phyloP scores from a whole-genome alignment of 2,113 vertebrate genomes.

The Lampris incognitus region DNA sequence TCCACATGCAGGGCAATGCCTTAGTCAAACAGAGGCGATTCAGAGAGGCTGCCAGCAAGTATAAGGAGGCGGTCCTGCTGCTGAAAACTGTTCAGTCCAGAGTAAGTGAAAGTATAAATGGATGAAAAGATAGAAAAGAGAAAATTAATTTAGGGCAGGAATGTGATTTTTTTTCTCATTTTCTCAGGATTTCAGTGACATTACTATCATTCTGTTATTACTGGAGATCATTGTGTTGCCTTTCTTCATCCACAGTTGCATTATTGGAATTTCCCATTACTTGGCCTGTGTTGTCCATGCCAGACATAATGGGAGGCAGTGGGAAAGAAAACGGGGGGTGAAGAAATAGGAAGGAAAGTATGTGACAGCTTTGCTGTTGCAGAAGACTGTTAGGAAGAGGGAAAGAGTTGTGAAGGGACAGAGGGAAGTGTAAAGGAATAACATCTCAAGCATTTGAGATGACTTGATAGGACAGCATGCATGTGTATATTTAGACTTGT shows the following conservation, averaged over 20 bases:
- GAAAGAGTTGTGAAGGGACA: slow-evolving; percentile 9
- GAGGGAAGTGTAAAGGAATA: neutral
- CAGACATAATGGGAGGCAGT: slow-evolving; percentile 1
- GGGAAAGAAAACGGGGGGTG: slow-evolving; percentile 11
- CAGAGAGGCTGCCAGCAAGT: slow-evolving; percentile 82
- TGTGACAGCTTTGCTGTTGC: neutral
- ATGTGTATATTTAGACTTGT: neutral
- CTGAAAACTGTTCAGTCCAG: slow-evolving; percentile 88
- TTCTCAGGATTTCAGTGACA: slow-evolving; percentile 37
- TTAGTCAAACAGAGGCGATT: slow-evolving; percentile 84
- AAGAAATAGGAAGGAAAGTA: neutral
- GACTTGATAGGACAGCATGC: slow-evolving; percentile 4
- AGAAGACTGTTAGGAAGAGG: slow-evolving; percentile 21
- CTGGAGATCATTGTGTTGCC: slow-evolving; percentile 48
- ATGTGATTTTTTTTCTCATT: slow-evolving; percentile 17
- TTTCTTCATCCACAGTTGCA: slow-evolving; percentile 22
- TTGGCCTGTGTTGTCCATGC: slow-evolving; percentile 22
- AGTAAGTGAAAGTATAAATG: slow-evolving; percentile 74
- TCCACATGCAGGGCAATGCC: slow-evolving; percentile 87
- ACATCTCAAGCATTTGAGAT: slow-evolving; percentile 18
- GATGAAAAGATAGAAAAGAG: neutral
- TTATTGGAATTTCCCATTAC: too few species aligned
- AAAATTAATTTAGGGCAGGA: neutral
- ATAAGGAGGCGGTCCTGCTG: slow-evolving; percentile 90
- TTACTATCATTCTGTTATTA: slow-evolving; percentile 15